Evolutionary conservation across 2,888 invertebrate genomes (phyloP), one percentile per base, ranked within the genome.

Genomic region (Andrena haemorrhoa): DNA sequence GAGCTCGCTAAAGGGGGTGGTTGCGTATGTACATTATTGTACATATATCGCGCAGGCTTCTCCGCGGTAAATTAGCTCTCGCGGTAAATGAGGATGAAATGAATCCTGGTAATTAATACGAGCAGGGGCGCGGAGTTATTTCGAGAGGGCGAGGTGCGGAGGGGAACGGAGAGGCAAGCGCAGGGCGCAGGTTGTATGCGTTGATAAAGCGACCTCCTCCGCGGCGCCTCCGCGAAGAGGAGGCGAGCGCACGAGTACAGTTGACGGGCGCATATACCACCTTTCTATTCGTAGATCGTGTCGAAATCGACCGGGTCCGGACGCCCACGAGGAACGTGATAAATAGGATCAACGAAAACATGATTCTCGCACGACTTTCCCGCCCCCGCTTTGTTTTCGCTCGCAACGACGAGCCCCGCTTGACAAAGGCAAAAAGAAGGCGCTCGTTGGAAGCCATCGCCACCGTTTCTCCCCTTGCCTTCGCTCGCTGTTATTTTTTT

Each of bases 101-200:
- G 89, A 89, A 90, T 90, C 89, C 89, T 83, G 83, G 89, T 90
- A 92, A 92, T 91, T 92, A 92, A 91, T 92, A 91, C 86, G 82
- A 41, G 88, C 86, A 88, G 86, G 90, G 89, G 89, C 88, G 89
- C 81, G 82, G 76, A 90, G 87, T 89, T 90, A 90, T 90, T 90
- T 90, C 87, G 85, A 88, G 85, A 88, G 85, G 72, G 72, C 65
- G 74, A 82, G 79, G 65, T 60, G 51, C 71, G 53, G 12, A 35
- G 75, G 23, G 53, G 51, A 47, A 56, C 33, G 23, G 26, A 12
- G 16, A 10, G 16, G 64, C 20, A 41, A 23, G n/a, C 7, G 2
- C 10, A 26, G 23, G n/a, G 31, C 20, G 23, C 20, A 29, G n/a
- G 51, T 60, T 69, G 70, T 75, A 84, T 69, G 69, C 82, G 77